Percentiles rank a stretch among this genome's conserved stretches.
Evolutionary conservation across 1,140 invertebrate genomes (phyloP).

Genomic region (Drosophila azteca): DNA sequence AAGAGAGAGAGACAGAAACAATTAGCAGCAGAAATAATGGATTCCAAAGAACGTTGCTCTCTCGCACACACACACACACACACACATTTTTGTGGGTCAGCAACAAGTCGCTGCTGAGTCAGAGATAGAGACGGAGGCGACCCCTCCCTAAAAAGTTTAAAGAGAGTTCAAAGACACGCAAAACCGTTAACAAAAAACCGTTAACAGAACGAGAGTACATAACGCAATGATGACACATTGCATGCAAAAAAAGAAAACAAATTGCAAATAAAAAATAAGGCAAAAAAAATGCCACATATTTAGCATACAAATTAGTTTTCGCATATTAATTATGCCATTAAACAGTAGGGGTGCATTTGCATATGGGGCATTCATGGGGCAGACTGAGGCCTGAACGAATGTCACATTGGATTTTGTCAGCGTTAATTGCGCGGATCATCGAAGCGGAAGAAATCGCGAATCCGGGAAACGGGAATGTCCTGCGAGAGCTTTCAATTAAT

Average conservation of each 20-base stretch:
- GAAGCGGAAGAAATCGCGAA: no score
- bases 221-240: slow-evolving; percentile 50
- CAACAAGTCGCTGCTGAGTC: slow-evolving; percentile 1
- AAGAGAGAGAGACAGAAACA: background rate
- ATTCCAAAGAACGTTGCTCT: no score
- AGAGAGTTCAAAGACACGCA: slow-evolving; percentile 60
- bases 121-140: slow-evolving; percentile 25
- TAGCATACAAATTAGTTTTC: slow-evolving; percentile 71
- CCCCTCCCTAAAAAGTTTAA: slow-evolving; percentile 11
- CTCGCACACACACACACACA: slow-evolving; percentile 32
- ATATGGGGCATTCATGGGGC: slow-evolving; percentile 11
- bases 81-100: slow-evolving; percentile 43
- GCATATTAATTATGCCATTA: slow-evolving; percentile 73
- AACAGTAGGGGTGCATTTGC: slow-evolving; percentile 17
- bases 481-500: no score
- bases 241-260: slow-evolving; percentile 25
- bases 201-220: slow-evolving; percentile 7
- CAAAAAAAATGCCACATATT: slow-evolving; percentile 36
- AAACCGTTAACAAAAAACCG: slow-evolving; percentile 47
- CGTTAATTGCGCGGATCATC: slow-evolving; percentile 4
- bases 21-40: slow-evolving; percentile 25
- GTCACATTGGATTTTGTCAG: slow-evolving; percentile 11
- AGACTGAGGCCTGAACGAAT: slow-evolving; percentile 2
- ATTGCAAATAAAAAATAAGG: slow-evolving; percentile 14
- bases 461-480: no score